phyloP scores from a whole-genome alignment of 2,113 vertebrate genomes.

The Gavialis gangeticus region DNA sequence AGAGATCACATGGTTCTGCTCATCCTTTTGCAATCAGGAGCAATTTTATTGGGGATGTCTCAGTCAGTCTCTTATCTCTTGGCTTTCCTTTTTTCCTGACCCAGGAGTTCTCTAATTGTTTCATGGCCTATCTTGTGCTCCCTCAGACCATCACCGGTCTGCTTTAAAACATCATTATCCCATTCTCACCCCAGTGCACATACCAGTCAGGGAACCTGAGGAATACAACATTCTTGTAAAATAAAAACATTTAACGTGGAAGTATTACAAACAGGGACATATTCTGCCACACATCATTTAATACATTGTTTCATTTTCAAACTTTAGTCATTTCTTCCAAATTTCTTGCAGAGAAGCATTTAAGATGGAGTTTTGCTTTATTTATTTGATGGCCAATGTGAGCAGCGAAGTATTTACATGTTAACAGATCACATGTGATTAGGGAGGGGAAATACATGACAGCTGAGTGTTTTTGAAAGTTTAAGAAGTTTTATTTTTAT shows the following conservation, averaged over 20 bases:
- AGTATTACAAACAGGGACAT: too few relatives aligned
- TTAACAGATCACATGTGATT: background rate
- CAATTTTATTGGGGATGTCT: background rate
- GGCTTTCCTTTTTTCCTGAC: background rate
- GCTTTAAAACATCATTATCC: too few relatives aligned
- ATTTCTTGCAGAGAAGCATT: background rate
- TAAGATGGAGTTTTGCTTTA: background rate
- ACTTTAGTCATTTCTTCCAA: background rate
- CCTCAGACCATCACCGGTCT: too few relatives aligned
- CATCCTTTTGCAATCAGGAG: background rate
- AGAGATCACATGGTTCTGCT: background rate
- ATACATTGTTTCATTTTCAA: background rate
- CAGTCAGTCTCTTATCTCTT: background rate
- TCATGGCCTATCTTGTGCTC: too few relatives aligned
- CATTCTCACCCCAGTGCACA: too few relatives aligned
- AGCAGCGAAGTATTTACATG: background rate
- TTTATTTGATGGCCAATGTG: background rate
- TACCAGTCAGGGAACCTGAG: too few relatives aligned
- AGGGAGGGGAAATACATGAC: background rate
- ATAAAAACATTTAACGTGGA: too few relatives aligned
- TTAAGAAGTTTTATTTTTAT: background rate
- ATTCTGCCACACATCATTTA: background rate
- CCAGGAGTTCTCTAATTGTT: too few relatives aligned
- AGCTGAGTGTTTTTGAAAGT: background rate
- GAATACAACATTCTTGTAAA: too few relatives aligned